Conservation (phyloP, 2,797 vertebrate genomes). For the Pipistrellus pygmaeus region DNA sequence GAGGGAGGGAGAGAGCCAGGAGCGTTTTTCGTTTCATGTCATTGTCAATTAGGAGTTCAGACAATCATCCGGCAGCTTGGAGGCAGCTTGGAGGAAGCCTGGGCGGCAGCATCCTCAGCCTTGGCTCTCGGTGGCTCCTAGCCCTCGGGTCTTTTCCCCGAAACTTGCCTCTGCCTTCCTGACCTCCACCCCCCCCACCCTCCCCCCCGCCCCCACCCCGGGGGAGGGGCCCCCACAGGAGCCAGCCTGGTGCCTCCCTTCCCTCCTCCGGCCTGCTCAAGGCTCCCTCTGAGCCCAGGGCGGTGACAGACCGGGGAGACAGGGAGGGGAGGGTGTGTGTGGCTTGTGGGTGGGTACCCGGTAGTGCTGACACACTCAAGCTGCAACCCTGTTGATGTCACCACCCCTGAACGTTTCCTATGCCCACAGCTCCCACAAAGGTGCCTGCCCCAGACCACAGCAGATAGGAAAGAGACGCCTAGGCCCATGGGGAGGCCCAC, state of each 20-base stretch:
- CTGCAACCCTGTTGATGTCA: constrained; percentile 41
- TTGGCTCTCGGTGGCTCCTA: not conserved
- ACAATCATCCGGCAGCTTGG: not conserved
- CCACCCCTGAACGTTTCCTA: constrained; percentile 49
- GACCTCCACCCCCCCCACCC: not conserved
- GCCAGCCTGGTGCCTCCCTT: not conserved
- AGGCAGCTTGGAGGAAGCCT: constrained; percentile 10
- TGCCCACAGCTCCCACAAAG: constrained; percentile 4
- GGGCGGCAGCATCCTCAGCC: not conserved
- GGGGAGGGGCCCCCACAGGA: not conserved
- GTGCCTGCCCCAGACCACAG: not conserved
- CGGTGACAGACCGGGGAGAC: not conserved
- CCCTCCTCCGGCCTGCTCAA: not conserved
- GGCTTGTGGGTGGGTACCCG: constrained; percentile 61
- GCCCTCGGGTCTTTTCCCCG: not conserved
- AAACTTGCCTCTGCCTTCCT: not conserved
- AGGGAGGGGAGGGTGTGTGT: constrained; percentile 28
- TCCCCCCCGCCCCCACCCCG: too few relatives aligned
- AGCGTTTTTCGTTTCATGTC: not conserved
- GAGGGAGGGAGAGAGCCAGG: constrained; percentile 29
- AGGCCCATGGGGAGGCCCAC: not conserved
- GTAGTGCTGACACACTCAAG: constrained; percentile 45
- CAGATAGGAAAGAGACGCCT: not conserved
- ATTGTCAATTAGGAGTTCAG: not conserved
- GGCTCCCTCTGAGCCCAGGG: constrained; percentile 34